Evolutionary conservation across 2,888 invertebrate species (phyloP).

Genomic region (Nephrotoma appendiculata): DNA sequence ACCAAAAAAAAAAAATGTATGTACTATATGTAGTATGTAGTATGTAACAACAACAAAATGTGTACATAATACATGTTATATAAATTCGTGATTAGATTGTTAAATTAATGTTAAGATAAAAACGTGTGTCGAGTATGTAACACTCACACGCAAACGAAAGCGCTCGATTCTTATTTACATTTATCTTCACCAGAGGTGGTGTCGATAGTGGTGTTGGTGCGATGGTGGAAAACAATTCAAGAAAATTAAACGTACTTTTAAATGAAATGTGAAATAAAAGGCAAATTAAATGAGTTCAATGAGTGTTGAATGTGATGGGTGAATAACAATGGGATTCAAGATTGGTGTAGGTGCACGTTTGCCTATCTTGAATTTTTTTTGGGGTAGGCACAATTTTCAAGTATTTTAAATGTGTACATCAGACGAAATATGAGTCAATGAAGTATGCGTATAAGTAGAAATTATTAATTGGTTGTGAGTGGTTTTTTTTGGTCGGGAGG

Average conservation of each 20-base stretch:
- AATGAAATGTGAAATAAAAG: neutral
- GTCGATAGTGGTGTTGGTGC: neutral
- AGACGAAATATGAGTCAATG: too few relatives aligned
- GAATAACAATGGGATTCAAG: neutral
- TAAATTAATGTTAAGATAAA: neutral
- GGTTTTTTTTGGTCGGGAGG: too few relatives aligned
- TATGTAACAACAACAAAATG: too few relatives aligned
- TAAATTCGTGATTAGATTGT: neutral
- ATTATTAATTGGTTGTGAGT: too few relatives aligned
- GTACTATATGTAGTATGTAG: neutral
- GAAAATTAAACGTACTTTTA: neutral
- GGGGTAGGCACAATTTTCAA: too few relatives aligned
- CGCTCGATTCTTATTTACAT: neutral
- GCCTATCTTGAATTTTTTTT: too few relatives aligned
- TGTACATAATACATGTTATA: neutral
- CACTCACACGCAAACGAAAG: neutral
- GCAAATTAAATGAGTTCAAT: neutral
- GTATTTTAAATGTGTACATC: too few relatives aligned
- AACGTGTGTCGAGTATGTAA: neutral
- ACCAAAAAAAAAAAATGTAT: neutral
- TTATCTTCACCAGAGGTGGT: neutral
- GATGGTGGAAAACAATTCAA: neutral
- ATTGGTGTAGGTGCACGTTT: neutral
- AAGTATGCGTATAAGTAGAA: too few relatives aligned
- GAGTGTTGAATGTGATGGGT: neutral